phyloP scores from a whole-genome alignment of 2,888 invertebrate species.

The Brachycybe producta region DNA sequence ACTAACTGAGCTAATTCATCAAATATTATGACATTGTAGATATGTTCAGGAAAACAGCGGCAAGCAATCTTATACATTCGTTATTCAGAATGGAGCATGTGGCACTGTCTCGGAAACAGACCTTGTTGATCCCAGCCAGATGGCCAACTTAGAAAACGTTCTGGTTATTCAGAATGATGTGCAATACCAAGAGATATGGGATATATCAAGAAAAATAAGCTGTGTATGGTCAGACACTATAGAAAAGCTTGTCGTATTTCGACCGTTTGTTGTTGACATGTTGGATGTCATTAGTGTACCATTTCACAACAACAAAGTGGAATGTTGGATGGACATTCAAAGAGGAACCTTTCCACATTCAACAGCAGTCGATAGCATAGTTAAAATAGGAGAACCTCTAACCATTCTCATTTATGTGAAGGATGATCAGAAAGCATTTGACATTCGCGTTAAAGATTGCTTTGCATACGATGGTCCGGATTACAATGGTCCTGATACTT shows the following conservation, averaged over 20 bases:
- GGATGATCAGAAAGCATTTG: slow-evolving; percentile 48
- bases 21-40: slow-evolving; percentile 19
- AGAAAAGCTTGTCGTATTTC: slow-evolving; percentile 35
- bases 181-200: slow-evolving; percentile 38
- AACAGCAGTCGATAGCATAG: slow-evolving; percentile 46
- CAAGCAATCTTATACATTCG: slow-evolving; percentile 22
- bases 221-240: slow-evolving; percentile 34
- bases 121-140: slow-evolving; percentile 18
- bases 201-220: slow-evolving; percentile 49
- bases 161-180: slow-evolving; percentile 26
- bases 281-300: slow-evolving; percentile 53
- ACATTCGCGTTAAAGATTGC: slow-evolving; percentile 52
- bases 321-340: slow-evolving; percentile 67
- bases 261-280: slow-evolving; percentile 55
- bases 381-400: slow-evolving; percentile 55
- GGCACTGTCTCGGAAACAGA: slow-evolving; percentile 23
- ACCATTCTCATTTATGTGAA: slow-evolving; percentile 55
- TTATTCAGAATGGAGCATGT: slow-evolving; percentile 25
- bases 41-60: slow-evolving; percentile 25
- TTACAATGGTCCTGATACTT: slow-evolving; percentile 45
- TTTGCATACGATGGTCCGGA: slow-evolving; percentile 54
- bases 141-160: slow-evolving; percentile 25
- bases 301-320: slow-evolving; percentile 43
- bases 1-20: too few species aligned
- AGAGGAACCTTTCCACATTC: slow-evolving; percentile 54